These are phyloP conservation scores for Synanthedon myopaeformis DNA, from an alignment of 2,888 invertebrate genomes.

Conservation along the genomic window DNA sequence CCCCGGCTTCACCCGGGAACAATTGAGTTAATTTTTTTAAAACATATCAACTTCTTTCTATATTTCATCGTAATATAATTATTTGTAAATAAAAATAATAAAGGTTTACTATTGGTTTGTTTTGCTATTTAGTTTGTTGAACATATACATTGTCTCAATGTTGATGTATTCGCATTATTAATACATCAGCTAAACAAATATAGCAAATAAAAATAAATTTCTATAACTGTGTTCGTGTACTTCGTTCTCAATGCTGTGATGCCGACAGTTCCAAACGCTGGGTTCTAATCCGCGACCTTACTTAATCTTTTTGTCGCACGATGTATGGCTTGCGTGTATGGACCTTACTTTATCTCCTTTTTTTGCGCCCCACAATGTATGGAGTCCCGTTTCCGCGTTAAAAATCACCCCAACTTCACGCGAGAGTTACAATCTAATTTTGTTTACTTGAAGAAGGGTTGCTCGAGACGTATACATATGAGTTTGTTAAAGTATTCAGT, in stretches of 20 bases:
- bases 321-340: conserved; percentile 13
- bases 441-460: conserved; percentile 17
- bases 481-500: conserved; percentile 29
- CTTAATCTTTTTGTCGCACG: conserved; percentile 27
- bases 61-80: too few species aligned
- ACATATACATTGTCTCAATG: too few species aligned
- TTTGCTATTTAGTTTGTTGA: too few species aligned
- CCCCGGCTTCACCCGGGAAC: too few species aligned
- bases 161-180: too few species aligned
- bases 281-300: conserved; percentile 23
- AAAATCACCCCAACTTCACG: conserved; percentile 6
- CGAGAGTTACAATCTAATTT: conserved; percentile 25
- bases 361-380: conserved; percentile 6
- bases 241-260: neutral
- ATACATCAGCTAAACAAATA: too few species aligned
- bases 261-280: conserved; percentile 2
- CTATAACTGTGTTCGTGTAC: too few species aligned
- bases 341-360: conserved; percentile 15
- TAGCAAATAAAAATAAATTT: too few species aligned
- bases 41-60: too few species aligned
- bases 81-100: too few species aligned
- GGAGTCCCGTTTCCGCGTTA: conserved; percentile 6
- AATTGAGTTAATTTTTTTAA: too few species aligned
- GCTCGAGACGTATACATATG: conserved; percentile 20
- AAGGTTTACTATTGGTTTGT: too few species aligned